These are phyloP conservation scores for Andrena trimmerana DNA, from an alignment of 2,888 invertebrate species.

Conservation along the genomic window DNA sequence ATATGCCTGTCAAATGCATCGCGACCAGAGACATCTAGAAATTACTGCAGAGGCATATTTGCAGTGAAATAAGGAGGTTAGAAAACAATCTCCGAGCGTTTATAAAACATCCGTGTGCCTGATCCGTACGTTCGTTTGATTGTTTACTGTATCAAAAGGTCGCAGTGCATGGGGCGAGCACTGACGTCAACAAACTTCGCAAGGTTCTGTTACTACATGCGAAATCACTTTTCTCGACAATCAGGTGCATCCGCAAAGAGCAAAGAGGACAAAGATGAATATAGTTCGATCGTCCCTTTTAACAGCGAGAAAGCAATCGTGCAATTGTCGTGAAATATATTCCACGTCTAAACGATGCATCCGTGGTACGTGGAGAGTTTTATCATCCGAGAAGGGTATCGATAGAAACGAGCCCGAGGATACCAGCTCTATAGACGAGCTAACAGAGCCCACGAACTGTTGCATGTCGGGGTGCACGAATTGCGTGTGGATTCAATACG, in stretches of 20 bases:
- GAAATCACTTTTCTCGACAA: neutral
- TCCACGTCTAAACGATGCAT: constrained; percentile 11
- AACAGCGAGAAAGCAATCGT: constrained; percentile 3
- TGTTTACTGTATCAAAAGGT: neutral
- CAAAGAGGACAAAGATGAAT: constrained; percentile 40
- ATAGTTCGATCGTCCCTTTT: constrained; percentile 17
- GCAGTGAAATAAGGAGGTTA: constrained; percentile 33
- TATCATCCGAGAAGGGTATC: constrained; percentile 33
- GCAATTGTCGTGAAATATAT: constrained; percentile 24
- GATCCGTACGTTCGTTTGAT: neutral
- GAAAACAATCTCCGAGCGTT: constrained; percentile 10
- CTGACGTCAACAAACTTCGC: neutral
- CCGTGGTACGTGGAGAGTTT: constrained; percentile 17
- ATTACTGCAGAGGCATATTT: neutral
- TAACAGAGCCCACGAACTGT: constrained; percentile 92
- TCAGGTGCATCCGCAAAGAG: constrained; percentile 20
- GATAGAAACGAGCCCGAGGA: constrained; percentile 21
- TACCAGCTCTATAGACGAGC: constrained; percentile 85
- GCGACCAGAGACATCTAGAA: constrained; percentile 44
- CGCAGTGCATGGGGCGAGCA: neutral
- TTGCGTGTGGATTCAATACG: constrained; percentile 97
- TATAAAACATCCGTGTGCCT: neutral
- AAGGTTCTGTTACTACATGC: neutral
- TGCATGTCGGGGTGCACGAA: constrained; percentile 97
- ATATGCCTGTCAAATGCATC: neutral